Base-by-base conservation (phyloP, 2,888 invertebrate species). In the Pseudococcus viburni region DNA sequence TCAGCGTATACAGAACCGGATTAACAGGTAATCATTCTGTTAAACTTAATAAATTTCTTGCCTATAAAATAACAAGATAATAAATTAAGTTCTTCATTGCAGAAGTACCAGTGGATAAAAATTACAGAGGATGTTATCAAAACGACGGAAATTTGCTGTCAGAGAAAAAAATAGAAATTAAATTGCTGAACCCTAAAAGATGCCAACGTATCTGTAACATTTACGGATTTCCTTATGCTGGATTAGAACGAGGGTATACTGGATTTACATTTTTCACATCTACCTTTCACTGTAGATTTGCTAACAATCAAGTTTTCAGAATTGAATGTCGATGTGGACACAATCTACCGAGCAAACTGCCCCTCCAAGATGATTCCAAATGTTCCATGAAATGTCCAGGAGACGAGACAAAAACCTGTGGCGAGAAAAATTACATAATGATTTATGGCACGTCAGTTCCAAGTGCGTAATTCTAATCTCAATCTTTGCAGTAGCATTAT, bases 1-100 rank as follows among this genome's bases (percentile, higher is more conserved):
- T 90, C 48, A 89, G 90, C 42, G 89, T 90, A 17, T 90, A 90
- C 87, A 88, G 88, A 33, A 90, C 90, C 85, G 90, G 90, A 88
- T 68, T 89, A 85, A 42, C 55, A 5, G 89, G 89, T 89, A 80
- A 4, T 42, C 42, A 42, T 42, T 42, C 9, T 3, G 42, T 0
- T 42, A 64, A 64, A 22, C 22, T 6, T n/a, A 19, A 59, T 0
- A 59, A 15, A 59, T 59, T n/a, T n/a, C n/a, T n/a, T n/a, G 64
- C 17, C n/a, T 55, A 22, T 33, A 73, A 26, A 73, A 15, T 33
- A 73, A 73, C 15, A 15, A 4, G n/a, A 68, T 68, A 26, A 68
- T 73, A 26, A 73, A 73, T 33, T 0, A 73, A 7, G 17, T 73
- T 73, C 33, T 33, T 4, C 1, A 64, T 9, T 22, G 33, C 17